These are phyloP conservation scores for Lasiommata megera DNA, from an alignment of 2,888 invertebrate genomes.

Conservation along the genomic window DNA sequence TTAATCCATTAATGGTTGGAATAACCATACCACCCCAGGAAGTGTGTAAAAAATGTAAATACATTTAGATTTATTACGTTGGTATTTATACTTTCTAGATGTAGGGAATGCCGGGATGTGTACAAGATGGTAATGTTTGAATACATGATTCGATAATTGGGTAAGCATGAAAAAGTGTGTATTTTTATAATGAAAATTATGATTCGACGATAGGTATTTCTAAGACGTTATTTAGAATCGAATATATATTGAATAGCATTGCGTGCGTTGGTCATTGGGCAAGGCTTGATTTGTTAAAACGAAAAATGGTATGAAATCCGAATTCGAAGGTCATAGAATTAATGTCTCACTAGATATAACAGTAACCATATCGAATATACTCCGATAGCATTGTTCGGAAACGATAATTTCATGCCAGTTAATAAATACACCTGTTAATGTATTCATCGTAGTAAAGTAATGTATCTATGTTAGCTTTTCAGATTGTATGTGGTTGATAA, in stretches of 20 bases:
- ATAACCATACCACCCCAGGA: slow-evolving; percentile 61
- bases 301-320: slow-evolving; percentile 51
- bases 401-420: slow-evolving; percentile 68
- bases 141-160: slow-evolving; percentile 40
- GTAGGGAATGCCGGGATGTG: slow-evolving; percentile 65
- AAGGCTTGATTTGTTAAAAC: slow-evolving; percentile 48
- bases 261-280: slow-evolving; percentile 41
- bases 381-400: slow-evolving; percentile 62
- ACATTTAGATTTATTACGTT: slow-evolving; percentile 62
- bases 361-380: slow-evolving; percentile 75
- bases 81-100: slow-evolving; percentile 58
- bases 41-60: slow-evolving; percentile 74
- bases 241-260: slow-evolving; percentile 46
- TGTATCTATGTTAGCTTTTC: slow-evolving; percentile 76
- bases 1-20: slow-evolving; percentile 45
- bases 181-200: slow-evolving; percentile 72
- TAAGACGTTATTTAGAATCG: slow-evolving; percentile 69
- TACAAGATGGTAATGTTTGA: slow-evolving; percentile 49
- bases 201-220: slow-evolving; percentile 57
- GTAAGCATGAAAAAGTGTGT: slow-evolving; percentile 63
- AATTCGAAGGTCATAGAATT: slow-evolving; percentile 58
- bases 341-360: slow-evolving; percentile 57
- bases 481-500: slow-evolving; percentile 65
- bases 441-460: slow-evolving; percentile 73
- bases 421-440: slow-evolving; percentile 76